These are phyloP conservation scores for Platygyra sinensis DNA, from an alignment of 64 coral and sea anemone genomes.

Conservation along the genomic window DNA sequence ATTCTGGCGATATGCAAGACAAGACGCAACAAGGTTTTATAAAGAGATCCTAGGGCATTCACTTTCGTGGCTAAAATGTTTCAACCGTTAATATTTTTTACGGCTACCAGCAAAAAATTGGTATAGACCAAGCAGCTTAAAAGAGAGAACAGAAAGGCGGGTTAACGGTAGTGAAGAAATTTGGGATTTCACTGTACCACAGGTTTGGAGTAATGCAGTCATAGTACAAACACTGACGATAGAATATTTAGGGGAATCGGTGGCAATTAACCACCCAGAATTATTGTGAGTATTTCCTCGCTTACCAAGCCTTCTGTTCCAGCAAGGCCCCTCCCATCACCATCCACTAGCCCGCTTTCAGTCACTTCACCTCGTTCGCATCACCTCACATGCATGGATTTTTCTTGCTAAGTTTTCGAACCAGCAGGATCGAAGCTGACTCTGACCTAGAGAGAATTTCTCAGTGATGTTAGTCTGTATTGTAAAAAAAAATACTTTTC, in stretches of 20 bases:
- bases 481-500: not conserved
- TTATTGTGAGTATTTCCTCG: not conserved
- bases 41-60: no score
- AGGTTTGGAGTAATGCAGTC: not conserved
- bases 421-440: no score
- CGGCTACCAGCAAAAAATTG: no score
- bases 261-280: not conserved
- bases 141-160: not conserved
- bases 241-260: not conserved
- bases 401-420: not conserved
- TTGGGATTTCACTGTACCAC: not conserved
- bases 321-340: constrained; percentile 24
- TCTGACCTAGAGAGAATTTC: constrained; percentile 5
- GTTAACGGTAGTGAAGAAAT: not conserved
- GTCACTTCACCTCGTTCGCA: not conserved
- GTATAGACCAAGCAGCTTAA: not conserved
- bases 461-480: not conserved
- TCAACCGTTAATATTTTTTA: no score
- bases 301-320: constrained; percentile 46
- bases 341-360: not conserved
- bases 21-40: no score
- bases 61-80: no score
- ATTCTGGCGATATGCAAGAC: no score
- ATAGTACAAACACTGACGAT: not conserved
- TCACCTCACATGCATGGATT: constrained; percentile 15